Conservation (phyloP, 2,113 vertebrate species). For the Prinia subflava region DNA sequence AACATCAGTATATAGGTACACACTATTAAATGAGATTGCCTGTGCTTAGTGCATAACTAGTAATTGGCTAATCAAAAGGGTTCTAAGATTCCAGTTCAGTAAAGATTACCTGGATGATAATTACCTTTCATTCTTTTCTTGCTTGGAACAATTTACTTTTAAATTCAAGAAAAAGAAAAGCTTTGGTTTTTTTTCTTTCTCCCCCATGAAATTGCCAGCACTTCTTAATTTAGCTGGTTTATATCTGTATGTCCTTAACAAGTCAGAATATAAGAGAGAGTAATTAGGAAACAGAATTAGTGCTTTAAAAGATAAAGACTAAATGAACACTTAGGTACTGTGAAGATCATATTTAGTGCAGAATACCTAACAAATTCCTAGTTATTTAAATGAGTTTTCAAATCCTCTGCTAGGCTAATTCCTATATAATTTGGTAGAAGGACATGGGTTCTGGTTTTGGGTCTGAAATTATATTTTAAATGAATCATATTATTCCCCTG, state of each 20-base stretch:
- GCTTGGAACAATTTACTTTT: neutral
- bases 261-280: neutral
- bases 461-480: neutral
- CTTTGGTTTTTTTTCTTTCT: neutral
- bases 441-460: slow-evolving; percentile 5
- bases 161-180: neutral
- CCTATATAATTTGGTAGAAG: neutral
- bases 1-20: neutral
- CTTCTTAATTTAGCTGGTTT: neutral
- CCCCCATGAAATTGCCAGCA: neutral
- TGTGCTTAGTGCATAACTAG: neutral
- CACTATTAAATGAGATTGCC: neutral
- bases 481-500: neutral
- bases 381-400: slow-evolving; percentile 4
- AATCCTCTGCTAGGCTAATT: neutral
- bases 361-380: neutral
- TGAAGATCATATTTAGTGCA: neutral
- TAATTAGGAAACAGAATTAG: neutral
- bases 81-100: neutral
- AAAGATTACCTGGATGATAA: neutral
- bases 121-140: neutral
- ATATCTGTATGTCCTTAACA: neutral
- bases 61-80: neutral
- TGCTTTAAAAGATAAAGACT: neutral
- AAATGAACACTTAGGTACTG: neutral